Conservation (phyloP, 2,888 invertebrate genomes). For the Tryphoninae sp. region DNA sequence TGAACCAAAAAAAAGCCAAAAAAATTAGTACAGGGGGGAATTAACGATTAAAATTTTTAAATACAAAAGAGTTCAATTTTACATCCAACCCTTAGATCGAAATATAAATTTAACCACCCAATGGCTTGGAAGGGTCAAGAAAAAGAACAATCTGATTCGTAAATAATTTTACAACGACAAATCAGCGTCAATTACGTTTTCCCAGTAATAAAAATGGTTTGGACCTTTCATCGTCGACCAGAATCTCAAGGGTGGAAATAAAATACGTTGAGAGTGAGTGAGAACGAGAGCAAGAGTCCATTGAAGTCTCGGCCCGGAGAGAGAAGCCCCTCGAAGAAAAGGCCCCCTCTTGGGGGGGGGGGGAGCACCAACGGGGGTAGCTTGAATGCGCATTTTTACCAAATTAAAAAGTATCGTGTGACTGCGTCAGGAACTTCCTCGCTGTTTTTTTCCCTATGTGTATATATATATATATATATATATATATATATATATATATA, state of each 20-base stretch:
- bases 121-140: background rate
- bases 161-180: conserved; percentile 13
- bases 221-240: conserved; percentile 63
- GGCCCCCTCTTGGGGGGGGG: conserved; percentile 43
- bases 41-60: background rate
- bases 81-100: conserved; percentile 57
- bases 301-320: conserved; percentile 71
- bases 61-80: background rate
- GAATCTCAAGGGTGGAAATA: conserved; percentile 7
- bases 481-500: conserved; percentile 7
- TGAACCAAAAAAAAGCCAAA: background rate
- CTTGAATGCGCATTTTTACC: conserved; percentile 80
- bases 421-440: conserved; percentile 74
- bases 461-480: conserved; percentile 7
- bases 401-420: conserved; percentile 81
- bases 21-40: background rate
- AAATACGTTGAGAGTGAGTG: conserved; percentile 20
- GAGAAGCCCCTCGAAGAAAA: conserved; percentile 66
- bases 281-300: conserved; percentile 67
- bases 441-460: conserved; percentile 51
- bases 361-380: conserved; percentile 71
- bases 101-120: conserved; percentile 30
- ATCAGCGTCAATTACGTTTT: conserved; percentile 51
- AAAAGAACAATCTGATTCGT: background rate
- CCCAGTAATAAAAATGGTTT: conserved; percentile 67